Evolutionary conservation across 2,888 invertebrate genomes (phyloP).

Genomic region (Pharmacophagus antenor): DNA sequence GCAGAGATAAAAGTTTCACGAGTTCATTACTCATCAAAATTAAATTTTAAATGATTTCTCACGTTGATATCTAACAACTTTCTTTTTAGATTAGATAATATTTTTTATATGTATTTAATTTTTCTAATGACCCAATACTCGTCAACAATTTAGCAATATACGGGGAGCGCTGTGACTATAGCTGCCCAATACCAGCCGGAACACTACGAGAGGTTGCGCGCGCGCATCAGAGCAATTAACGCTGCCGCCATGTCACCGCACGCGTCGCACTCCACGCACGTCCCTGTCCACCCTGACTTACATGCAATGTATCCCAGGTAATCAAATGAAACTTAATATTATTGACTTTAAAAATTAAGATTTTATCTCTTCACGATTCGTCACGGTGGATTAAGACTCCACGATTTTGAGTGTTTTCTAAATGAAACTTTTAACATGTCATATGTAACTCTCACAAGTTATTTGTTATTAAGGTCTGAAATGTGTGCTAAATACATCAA

Average conservation of each 20-base stretch:
- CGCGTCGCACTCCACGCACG: slow-evolving; percentile 49
- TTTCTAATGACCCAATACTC: not conserved
- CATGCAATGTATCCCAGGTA: slow-evolving; percentile 72
- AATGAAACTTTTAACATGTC: no score
- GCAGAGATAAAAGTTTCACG: not conserved
- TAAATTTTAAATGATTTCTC: no score
- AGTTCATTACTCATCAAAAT: no score
- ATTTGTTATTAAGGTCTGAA: no score
- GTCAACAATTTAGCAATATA: slow-evolving; percentile 55
- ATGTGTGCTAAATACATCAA: no score
- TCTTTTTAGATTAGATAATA: not conserved
- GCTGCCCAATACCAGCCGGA: slow-evolving; percentile 78
- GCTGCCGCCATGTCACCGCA: slow-evolving; percentile 68
- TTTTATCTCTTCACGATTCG: no score
- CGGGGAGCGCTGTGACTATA: slow-evolving; percentile 71
- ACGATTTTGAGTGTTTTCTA: no score
- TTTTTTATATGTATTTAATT: not conserved
- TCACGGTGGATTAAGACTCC: no score
- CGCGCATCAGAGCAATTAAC: slow-evolving; percentile 75
- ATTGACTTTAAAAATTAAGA: not conserved
- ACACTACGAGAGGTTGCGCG: slow-evolving; percentile 72
- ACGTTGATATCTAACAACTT: no score
- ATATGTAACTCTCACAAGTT: no score
- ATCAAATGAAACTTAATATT: no score
- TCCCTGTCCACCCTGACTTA: slow-evolving; percentile 66